A percentile compares a stretch with the other conserved stretches of the same genome.
These are phyloP conservation scores for Empidonax traillii DNA, from an alignment of 2,113 vertebrate species.

Conservation along the genomic window DNA sequence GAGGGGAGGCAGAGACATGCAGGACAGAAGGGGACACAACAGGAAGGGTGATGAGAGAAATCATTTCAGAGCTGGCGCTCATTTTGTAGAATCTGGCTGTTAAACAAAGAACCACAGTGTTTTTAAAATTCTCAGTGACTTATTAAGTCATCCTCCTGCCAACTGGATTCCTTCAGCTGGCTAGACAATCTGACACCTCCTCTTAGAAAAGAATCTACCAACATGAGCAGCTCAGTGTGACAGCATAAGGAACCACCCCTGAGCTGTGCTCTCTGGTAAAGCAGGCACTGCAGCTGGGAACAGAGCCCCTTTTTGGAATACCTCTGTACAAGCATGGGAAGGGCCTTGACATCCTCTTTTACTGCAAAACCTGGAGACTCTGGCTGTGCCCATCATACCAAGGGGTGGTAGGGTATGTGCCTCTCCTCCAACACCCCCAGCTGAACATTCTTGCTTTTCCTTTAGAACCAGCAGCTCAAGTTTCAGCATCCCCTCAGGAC, in stretches of 20 bases:
- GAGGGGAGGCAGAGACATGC: background rate
- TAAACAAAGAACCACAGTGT: background rate
- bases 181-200: constrained; percentile 23
- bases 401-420: background rate
- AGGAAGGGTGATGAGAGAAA: background rate
- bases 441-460: background rate
- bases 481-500: background rate
- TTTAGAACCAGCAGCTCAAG: background rate
- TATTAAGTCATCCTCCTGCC: background rate
- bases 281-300: background rate
- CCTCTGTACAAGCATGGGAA: background rate
- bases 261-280: background rate
- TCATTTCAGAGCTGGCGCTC: background rate
- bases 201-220: background rate
- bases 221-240: background rate
- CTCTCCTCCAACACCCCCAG: background rate
- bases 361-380: background rate
- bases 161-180: constrained; percentile 24
- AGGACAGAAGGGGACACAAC: background rate
- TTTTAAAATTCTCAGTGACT: constrained; percentile 1
- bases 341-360: background rate
- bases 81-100: constrained; percentile 1
- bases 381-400: background rate
- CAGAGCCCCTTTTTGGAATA: background rate
- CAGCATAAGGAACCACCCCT: background rate